Base-by-base conservation (phyloP, 2,888 invertebrate species). In the Drosophila pseudotalamancana region DNA sequence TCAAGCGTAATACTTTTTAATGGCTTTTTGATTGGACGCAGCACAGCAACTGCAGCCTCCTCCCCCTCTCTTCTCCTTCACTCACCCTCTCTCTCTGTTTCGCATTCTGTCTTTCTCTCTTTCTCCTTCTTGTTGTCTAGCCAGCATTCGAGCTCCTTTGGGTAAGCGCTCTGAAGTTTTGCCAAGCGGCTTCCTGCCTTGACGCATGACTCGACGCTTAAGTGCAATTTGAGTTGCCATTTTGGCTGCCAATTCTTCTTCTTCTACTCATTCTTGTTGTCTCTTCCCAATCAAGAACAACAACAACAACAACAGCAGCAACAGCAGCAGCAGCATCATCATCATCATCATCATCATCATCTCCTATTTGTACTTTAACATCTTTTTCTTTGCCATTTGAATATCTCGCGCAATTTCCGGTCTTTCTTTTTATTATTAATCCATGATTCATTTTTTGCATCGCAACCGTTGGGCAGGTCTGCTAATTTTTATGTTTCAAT, bases 1-100 rank as follows among this genome's bases (percentile, higher is more conserved):
- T 89, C 85, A 83, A 88, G 89, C 88, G 89, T 81, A 90, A 89
- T 89, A 87, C 86, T 89, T 90, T 83, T 87, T 90, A 90, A 90
- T 90, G 89, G 90, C 86, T 89, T 90, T 90, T 90, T 90, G 90
- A 90, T 90, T 90, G 90, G 79, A 77, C 73, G 71, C 60, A 69
- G 61, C 64, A 73, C 54, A 78, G 60, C 56, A 50, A 64, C 71
- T 63, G 77, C 77, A 74, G 53, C 43, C 35, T 4, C 14, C 25
- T 12, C 9, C 3, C 9, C n/a, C 0, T 14, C 9, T 11, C 16
- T 8, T n/a, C n/a, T n/a, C n/a, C n/a, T n/a, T n/a, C n/a, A n/a
- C 4, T 2, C 6, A 9, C 6, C n/a, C n/a, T 11, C 14, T n/a
- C 19, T n/a, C 14, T 19, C n/a, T 4, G 4, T 5, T 0, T 19